Evolutionary conservation across 2,888 invertebrate species (phyloP).

Genomic region (Cephonodes hylas): DNA sequence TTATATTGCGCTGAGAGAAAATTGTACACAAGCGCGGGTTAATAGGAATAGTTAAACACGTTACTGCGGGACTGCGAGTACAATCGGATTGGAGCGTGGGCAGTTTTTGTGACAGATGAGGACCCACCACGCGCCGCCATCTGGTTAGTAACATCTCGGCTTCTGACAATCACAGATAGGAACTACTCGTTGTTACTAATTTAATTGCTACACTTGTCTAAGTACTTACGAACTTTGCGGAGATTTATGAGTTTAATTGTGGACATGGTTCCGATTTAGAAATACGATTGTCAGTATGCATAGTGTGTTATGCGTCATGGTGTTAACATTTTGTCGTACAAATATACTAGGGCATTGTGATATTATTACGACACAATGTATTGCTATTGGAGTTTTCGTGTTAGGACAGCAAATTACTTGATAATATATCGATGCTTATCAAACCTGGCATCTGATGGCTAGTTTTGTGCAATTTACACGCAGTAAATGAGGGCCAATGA

Average conservation of each 20-base stretch:
- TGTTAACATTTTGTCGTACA: not conserved
- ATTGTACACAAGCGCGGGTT: constrained; percentile 2
- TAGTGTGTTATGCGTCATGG: not conserved
- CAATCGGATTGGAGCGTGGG: constrained; percentile 9
- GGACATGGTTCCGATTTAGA: not conserved
- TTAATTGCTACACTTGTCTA: constrained; percentile 42
- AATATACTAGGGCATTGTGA: not conserved
- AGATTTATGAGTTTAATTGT: constrained; percentile 33
- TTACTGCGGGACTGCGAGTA: constrained; percentile 3
- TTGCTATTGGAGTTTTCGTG: too few relatives aligned
- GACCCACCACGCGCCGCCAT: constrained; percentile 72
- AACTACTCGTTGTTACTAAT: constrained; percentile 41
- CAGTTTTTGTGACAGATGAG: constrained; percentile 48
- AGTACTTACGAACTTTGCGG: constrained; percentile 37
- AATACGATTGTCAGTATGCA: not conserved
- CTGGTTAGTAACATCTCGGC: constrained; percentile 71
- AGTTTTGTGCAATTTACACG: too few relatives aligned
- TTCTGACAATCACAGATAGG: constrained; percentile 70
- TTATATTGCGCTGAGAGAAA: not conserved
- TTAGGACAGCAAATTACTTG: too few relatives aligned
- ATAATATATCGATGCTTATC: too few relatives aligned
- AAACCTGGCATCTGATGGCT: too few relatives aligned
- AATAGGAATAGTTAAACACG: constrained; percentile 15
- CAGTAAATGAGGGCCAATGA: too few relatives aligned
- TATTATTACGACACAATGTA: not conserved